Conservation (phyloP, 35 echinoderm and acorn worm species). For the Heliocidaris tuberculata region DNA sequence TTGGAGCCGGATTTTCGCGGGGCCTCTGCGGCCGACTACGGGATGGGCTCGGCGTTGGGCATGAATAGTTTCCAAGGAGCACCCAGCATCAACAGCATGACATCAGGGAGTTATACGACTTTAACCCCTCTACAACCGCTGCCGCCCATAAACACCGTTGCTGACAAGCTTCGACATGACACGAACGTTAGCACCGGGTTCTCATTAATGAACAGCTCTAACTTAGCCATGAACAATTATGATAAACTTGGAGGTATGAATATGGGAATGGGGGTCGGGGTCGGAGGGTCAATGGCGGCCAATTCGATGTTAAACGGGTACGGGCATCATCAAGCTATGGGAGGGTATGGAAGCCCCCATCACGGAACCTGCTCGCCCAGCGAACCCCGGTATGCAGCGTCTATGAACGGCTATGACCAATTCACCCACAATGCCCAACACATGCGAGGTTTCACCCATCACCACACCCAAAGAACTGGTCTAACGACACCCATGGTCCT, state of each 20-base stretch:
- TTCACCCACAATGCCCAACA: slow-evolving; percentile 67
- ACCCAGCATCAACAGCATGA: slow-evolving; percentile 49
- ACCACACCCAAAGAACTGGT: slow-evolving; percentile 82
- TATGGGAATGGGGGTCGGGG: slow-evolving; percentile 66
- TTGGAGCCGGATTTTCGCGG: slow-evolving; percentile 91
- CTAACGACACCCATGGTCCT: slow-evolving; percentile 92
- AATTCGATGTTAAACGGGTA: slow-evolving; percentile 98
- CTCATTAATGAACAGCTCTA: slow-evolving; percentile 89
- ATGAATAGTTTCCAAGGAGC: slow-evolving; percentile 69
- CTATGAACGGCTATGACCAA: slow-evolving; percentile 97
- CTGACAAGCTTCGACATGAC: slow-evolving; percentile 89
- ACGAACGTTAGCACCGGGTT: slow-evolving; percentile 83
- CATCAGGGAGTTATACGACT: slow-evolving; percentile 83
- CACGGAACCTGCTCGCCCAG: slow-evolving; percentile 73
- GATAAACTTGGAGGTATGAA: slow-evolving; percentile 91
- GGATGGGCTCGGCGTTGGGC: slow-evolving; percentile 73
- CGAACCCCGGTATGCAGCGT: slow-evolving; percentile 68
- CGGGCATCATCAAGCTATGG: slow-evolving; percentile 74
- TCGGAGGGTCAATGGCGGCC: slow-evolving; percentile 66
- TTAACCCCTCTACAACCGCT: slow-evolving; percentile 91
- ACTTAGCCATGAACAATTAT: slow-evolving; percentile 81
- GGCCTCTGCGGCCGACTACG: slow-evolving; percentile 78
- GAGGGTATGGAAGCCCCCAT: slow-evolving; percentile 79
- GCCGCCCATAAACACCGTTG: slow-evolving; percentile 91
- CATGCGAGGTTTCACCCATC: slow-evolving; percentile 60